Evolutionary conservation across 2,888 invertebrate species (phyloP).

Genomic region (Pseudoips prasinana): DNA sequence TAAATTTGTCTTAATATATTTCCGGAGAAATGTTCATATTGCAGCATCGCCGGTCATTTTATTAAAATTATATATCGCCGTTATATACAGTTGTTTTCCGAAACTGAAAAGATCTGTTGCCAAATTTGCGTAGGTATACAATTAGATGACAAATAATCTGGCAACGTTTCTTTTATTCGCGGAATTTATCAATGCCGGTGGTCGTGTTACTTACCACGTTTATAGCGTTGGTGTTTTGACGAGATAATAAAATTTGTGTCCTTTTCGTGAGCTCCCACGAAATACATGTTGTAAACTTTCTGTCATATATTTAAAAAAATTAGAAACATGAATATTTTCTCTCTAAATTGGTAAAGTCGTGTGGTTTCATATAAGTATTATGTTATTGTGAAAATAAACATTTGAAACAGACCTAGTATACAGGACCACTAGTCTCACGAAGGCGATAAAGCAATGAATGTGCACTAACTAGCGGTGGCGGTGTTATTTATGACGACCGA

Average conservation of each 20-base stretch:
- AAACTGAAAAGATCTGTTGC: slow-evolving; percentile 8
- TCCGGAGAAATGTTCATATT: slow-evolving; percentile 11
- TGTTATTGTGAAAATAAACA: slow-evolving; percentile 19
- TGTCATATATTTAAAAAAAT: too few relatives aligned
- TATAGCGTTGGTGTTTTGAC: slow-evolving; percentile 28
- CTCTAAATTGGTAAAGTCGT: slow-evolving; percentile 19
- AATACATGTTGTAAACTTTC: too few relatives aligned
- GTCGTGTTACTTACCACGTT: slow-evolving; percentile 35
- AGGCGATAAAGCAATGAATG: slow-evolving; percentile 65
- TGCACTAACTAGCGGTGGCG: slow-evolving; percentile 76
- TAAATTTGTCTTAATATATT: too few relatives aligned
- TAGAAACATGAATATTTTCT: too few relatives aligned
- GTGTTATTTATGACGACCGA: slow-evolving; percentile 75
- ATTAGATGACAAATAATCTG: slow-evolving; percentile 35
- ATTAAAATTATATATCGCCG: too few relatives aligned
- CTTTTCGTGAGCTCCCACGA: slow-evolving; percentile 32
- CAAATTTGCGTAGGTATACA: slow-evolving; percentile 28
- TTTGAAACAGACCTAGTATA: slow-evolving; percentile 18
- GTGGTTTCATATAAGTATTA: slow-evolving; percentile 9
- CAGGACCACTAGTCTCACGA: slow-evolving; percentile 30
- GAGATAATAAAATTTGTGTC: slow-evolving; percentile 32
- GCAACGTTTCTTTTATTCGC: slow-evolving; percentile 34
- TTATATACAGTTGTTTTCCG: too few relatives aligned
- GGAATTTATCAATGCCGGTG: slow-evolving; percentile 37
- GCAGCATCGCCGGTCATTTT: slow-evolving; percentile 2